phyloP scores from a whole-genome alignment of 2,888 invertebrate genomes.

The Philereme transversata region DNA sequence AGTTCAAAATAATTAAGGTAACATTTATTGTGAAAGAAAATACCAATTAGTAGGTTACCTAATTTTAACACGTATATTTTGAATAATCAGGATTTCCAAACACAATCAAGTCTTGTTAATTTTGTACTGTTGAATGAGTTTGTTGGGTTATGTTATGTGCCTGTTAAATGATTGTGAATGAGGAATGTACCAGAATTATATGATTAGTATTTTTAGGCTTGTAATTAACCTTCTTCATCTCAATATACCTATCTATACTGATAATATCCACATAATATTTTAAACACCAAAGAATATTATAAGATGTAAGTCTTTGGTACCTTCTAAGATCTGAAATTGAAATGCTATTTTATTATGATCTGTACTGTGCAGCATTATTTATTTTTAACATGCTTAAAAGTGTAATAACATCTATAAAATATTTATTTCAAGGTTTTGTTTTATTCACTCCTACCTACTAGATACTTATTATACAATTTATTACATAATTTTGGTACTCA shows the following conservation, averaged over 20 bases:
- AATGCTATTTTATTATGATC: conserved; percentile 49
- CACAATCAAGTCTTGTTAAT: neutral
- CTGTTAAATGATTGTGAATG: conserved; percentile 4
- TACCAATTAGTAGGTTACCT: too few species aligned
- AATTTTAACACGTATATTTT: too few species aligned
- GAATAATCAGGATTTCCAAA: too few species aligned
- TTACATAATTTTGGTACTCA: too few species aligned
- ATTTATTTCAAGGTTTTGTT: conserved; percentile 48
- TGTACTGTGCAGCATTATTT: conserved; percentile 58
- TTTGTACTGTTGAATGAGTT: too few species aligned
- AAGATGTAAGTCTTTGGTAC: conserved; percentile 37
- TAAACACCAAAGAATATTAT: conserved; percentile 38
- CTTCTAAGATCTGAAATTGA: conserved; percentile 53
- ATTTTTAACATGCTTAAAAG: conserved; percentile 55
- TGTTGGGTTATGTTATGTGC: conserved; percentile 9
- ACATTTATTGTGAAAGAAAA: too few species aligned
- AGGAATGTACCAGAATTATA: conserved; percentile 11
- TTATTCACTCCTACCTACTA: conserved; percentile 25
- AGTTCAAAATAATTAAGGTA: too few species aligned
- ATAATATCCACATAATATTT: conserved; percentile 14
- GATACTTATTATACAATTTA: too few species aligned
- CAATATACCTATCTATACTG: conserved; percentile 8
- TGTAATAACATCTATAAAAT: conserved; percentile 46
- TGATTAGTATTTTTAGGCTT: conserved; percentile 11
- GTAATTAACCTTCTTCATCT: conserved; percentile 4